Conservation (phyloP, 2,113 vertebrate genomes). For the Ceyx melanurus region DNA sequence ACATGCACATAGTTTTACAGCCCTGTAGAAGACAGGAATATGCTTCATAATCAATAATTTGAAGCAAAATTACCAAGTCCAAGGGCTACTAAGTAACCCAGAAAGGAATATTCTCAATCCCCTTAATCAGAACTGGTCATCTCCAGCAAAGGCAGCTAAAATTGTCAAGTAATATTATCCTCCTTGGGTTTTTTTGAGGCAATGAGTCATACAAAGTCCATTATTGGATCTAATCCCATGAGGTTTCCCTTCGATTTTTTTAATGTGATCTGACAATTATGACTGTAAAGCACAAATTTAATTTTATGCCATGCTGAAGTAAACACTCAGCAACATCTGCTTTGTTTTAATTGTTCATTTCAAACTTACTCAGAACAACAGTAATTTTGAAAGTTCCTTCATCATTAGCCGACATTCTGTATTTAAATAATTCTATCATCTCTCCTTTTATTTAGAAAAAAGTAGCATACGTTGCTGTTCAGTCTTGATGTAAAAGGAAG, state of each 20-base stretch:
- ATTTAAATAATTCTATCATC: constrained; percentile 6
- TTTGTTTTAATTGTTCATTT: constrained; percentile 27
- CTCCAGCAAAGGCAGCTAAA: constrained; percentile 6
- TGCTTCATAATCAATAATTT: neutral
- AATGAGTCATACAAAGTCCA: neutral
- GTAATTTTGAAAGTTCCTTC: neutral
- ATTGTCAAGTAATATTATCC: neutral
- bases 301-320: constrained; percentile 53
- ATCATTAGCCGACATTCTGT: constrained; percentile 2
- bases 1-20: neutral
- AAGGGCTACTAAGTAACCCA: neutral
- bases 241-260: constrained; percentile 39
- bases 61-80: neutral
- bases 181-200: neutral
- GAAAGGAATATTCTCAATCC: neutral
- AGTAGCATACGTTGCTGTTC: neutral
- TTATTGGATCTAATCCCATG: neutral
- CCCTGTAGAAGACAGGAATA: neutral
- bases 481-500: too few relatives aligned
- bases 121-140: constrained; percentile 13
- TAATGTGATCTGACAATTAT: constrained; percentile 62
- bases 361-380: constrained; percentile 34
- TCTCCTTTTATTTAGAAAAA: neutral
- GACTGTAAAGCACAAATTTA: constrained; percentile 20
- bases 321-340: constrained; percentile 58